Evolutionary conservation across 2,797 vertebrate species (phyloP).

Genomic region (Sarcophilus harrisii): DNA sequence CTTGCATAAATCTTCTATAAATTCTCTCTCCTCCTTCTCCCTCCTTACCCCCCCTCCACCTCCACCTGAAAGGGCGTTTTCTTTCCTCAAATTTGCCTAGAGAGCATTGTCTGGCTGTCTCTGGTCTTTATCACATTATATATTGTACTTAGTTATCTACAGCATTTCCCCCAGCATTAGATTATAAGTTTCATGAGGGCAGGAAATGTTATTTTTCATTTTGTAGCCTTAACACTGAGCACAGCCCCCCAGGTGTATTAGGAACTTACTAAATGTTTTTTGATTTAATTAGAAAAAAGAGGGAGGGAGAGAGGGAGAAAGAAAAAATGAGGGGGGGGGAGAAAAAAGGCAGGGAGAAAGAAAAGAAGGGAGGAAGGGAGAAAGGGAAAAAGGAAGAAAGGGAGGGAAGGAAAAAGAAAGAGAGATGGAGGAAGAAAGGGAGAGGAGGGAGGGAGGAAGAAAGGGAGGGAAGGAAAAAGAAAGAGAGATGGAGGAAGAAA

Average conservation of each 20-base stretch:
- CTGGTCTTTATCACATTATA: neutral
- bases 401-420: too few species aligned
- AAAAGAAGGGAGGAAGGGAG: neutral
- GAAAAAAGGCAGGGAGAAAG: too few species aligned
- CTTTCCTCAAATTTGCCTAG: neutral
- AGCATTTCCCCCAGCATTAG: neutral
- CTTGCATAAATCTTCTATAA: neutral
- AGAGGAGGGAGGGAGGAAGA: too few species aligned
- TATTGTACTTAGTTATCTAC: neutral
- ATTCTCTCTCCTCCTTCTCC: neutral
- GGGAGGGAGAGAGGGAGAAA: neutral
- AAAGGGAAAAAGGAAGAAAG: too few species aligned
- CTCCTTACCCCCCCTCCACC: neutral
- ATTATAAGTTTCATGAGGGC: neutral
- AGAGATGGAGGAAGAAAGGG: too few species aligned
- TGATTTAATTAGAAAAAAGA: neutral
- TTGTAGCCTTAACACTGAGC: neutral
- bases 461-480: neutral
- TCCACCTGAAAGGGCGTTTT: neutral
- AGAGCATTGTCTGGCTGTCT: neutral
- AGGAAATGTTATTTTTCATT: neutral
- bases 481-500: too few species aligned
- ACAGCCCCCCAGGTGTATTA: neutral
- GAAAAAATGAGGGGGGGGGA: too few species aligned
- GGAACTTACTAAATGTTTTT: neutral